Conservation (phyloP, 2,113 vertebrate genomes). For the Esox niger region DNA sequence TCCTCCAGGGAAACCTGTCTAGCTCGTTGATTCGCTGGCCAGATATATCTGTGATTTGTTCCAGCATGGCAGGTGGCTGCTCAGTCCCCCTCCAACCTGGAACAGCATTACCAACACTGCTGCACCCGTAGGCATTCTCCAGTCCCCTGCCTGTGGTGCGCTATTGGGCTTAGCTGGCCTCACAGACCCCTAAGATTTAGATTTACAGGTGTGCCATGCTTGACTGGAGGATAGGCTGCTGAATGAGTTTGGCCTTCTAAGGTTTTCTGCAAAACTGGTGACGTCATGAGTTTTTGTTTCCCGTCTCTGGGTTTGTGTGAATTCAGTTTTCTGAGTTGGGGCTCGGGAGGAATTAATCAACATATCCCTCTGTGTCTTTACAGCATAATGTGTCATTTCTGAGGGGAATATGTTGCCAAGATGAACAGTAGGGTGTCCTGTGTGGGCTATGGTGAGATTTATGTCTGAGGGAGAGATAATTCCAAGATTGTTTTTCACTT, state of each 20-base stretch:
- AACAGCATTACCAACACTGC: slow-evolving; percentile 15
- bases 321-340: neutral
- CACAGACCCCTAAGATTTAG: slow-evolving; percentile 35
- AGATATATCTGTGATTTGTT: slow-evolving; percentile 48
- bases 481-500: neutral
- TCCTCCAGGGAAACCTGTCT: slow-evolving; percentile 17
- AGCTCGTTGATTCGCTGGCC: slow-evolving; percentile 43
- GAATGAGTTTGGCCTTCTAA: neutral
- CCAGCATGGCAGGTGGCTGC: slow-evolving; percentile 39
- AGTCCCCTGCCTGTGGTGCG: slow-evolving; percentile 17
- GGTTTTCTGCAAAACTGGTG: neutral
- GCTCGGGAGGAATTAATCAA: neutral
- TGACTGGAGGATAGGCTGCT: slow-evolving; percentile 6
- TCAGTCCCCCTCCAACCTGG: slow-evolving; percentile 25
- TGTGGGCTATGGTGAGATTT: neutral
- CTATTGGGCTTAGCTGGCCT: slow-evolving; percentile 21
- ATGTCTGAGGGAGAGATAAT: neutral
- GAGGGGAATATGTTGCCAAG: neutral
- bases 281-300: neutral
- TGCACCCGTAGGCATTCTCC: slow-evolving; percentile 14
- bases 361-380: slow-evolving; percentile 3
- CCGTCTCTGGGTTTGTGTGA: neutral
- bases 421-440: neutral
- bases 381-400: neutral
- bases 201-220: slow-evolving; percentile 20